Conservation (phyloP, 2,113 vertebrate genomes). For the Isichthys henryi region DNA sequence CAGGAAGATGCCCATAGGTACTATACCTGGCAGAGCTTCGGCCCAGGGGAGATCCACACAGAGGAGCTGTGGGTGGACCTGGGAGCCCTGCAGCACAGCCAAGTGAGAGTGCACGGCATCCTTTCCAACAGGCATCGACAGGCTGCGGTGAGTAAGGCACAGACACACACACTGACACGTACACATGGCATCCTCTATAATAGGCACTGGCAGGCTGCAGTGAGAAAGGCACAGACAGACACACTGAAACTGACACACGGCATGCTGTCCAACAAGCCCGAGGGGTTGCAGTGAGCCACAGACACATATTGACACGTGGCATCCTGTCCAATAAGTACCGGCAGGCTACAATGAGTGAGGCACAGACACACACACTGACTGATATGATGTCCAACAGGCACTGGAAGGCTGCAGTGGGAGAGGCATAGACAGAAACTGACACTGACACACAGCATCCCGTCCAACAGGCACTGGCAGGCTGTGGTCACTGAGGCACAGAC, state of each 20-base stretch:
- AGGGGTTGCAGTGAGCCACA: not conserved
- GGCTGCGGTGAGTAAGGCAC: conserved; percentile 72
- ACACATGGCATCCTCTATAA: not conserved
- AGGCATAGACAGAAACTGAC: not conserved
- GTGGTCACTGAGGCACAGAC: too few species aligned
- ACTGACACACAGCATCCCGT: not conserved
- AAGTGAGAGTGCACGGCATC: conserved; percentile 76
- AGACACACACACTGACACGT: not conserved
- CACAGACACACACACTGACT: not conserved
- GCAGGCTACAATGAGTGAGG: not conserved
- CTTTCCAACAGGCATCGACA: conserved; percentile 86
- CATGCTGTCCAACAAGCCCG: not conserved
- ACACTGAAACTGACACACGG: not conserved
- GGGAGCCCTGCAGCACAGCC: conserved; percentile 61
- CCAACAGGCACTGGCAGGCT: too few species aligned
- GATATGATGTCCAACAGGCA: not conserved
- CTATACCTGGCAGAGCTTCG: conserved; percentile 74
- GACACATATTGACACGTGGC: not conserved
- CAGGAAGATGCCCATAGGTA: conserved; percentile 84
- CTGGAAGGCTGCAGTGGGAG: not conserved
- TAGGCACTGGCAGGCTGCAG: not conserved
- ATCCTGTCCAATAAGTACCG: not conserved
- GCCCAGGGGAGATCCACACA: conserved; percentile 59
- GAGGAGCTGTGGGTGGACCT: conserved; percentile 78
- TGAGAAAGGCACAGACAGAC: not conserved